A percentile compares a stretch with the other conserved stretches of the same genome.
Evolutionary conservation across 2,113 vertebrate genomes (phyloP).

Genomic region (Suricata suricatta): DNA sequence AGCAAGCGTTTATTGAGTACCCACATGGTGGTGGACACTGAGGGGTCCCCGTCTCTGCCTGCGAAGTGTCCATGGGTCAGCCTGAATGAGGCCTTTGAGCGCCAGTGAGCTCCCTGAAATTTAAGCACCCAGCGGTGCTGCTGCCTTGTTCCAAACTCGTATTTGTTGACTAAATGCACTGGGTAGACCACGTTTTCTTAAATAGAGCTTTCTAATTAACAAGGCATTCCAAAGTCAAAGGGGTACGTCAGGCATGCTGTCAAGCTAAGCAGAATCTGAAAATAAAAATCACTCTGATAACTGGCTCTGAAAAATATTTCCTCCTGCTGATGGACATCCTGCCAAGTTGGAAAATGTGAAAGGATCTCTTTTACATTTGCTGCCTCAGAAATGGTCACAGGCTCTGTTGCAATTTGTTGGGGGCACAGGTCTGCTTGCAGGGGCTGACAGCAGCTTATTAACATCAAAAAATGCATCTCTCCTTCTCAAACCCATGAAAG

Average conservation of each 20-base stretch:
- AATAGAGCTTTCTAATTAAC: constrained; percentile 53
- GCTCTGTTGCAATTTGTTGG: neutral
- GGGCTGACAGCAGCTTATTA: constrained; percentile 50
- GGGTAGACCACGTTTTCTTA: neutral
- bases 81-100: constrained; percentile 68
- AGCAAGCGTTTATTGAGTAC: neutral
- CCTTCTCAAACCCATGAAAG: neutral
- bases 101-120: constrained; percentile 55
- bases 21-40: neutral
- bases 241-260: neutral
- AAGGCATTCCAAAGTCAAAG: constrained; percentile 50
- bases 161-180: constrained; percentile 51
- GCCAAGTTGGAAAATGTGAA: constrained; percentile 29
- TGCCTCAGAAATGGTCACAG: constrained; percentile 3
- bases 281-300: constrained; percentile 55
- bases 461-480: neutral
- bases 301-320: neutral
- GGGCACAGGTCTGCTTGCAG: neutral
- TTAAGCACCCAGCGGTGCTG: constrained; percentile 32
- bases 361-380: neutral
- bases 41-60: neutral
- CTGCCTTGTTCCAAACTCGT: constrained; percentile 21
- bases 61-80: neutral
- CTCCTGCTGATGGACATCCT: neutral
- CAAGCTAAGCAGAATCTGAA: neutral